These are phyloP conservation scores for Sinonovacula constricta DNA, from an alignment of 1,140 invertebrate genomes.

Conservation along the genomic window DNA sequence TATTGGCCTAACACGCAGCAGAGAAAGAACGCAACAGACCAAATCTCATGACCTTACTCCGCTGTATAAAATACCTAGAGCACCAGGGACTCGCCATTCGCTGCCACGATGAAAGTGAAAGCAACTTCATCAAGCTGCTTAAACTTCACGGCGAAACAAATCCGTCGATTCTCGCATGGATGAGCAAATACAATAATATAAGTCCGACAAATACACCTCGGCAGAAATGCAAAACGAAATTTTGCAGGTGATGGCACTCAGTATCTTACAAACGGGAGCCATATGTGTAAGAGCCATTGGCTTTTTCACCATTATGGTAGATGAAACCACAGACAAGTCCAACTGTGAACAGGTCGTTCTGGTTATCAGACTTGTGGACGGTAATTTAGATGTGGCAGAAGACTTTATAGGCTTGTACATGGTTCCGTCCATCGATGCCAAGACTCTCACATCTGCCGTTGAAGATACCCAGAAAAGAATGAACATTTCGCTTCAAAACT, in stretches of 20 bases:
- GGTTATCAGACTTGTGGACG: background rate
- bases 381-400: background rate
- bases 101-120: too few relatives aligned
- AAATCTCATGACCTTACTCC: constrained; percentile 5
- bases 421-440: constrained; percentile 8
- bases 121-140: constrained; percentile 12
- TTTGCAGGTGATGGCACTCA: background rate
- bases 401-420: constrained; percentile 35
- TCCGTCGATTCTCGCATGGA: background rate
- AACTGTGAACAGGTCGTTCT: background rate
- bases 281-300: background rate
- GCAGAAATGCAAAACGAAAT: constrained; percentile 44
- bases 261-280: too few relatives aligned
- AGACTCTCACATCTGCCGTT: background rate
- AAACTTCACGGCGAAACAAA: constrained; percentile 3
- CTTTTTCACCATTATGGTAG: constrained; percentile 4
- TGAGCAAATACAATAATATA: too few relatives aligned
- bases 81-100: constrained; percentile 16
- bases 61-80: constrained; percentile 18
- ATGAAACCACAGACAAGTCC: background rate
- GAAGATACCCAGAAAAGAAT: background rate
- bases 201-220: constrained; percentile 34
- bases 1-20: background rate
- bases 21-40: constrained; percentile 36
- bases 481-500: background rate